phyloP scores from a whole-genome alignment of 2,113 vertebrate genomes.

The Hirundichthys speculiger region DNA sequence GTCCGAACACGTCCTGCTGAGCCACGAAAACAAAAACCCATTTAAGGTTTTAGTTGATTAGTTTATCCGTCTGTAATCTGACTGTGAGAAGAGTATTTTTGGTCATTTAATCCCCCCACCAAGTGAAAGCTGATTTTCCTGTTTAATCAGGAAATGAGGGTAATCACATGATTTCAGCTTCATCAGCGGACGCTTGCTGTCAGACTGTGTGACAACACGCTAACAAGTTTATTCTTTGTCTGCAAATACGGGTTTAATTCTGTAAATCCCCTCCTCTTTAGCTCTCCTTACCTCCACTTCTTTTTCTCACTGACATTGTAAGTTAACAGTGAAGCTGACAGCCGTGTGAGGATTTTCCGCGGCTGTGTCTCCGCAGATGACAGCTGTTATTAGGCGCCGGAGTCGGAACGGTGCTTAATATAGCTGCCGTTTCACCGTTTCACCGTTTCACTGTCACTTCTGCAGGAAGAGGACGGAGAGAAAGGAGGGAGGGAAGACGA shows the following conservation, averaged over 20 bases:
- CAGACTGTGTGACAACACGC: not conserved
- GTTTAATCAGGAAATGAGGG: too few species aligned
- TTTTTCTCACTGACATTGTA: conserved; percentile 4
- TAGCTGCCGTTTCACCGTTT: conserved; percentile 35
- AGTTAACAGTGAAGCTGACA: conserved; percentile 37
- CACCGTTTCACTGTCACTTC: conserved; percentile 22
- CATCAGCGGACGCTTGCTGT: not conserved
- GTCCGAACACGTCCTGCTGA: too few species aligned
- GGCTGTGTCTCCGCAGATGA: conserved; percentile 44
- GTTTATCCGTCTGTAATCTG: too few species aligned
- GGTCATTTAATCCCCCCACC: too few species aligned
- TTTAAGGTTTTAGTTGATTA: too few species aligned
- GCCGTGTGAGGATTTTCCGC: conserved; percentile 20
- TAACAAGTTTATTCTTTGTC: not conserved
- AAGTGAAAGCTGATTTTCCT: too few species aligned
- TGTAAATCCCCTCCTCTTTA: conserved; percentile 4
- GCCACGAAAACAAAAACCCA: too few species aligned
- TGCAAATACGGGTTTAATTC: not conserved
- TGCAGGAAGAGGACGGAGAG: conserved; percentile 1
- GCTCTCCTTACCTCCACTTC: not conserved
- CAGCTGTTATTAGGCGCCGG: conserved; percentile 54
- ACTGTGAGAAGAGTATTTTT: too few species aligned
- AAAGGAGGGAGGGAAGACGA: conserved; percentile 5
- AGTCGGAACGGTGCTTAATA: conserved; percentile 49
- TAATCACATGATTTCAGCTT: conserved; percentile 12